phyloP scores from a whole-genome alignment of 2,797 vertebrate genomes.

The Melanogrammus aeglefinus region DNA sequence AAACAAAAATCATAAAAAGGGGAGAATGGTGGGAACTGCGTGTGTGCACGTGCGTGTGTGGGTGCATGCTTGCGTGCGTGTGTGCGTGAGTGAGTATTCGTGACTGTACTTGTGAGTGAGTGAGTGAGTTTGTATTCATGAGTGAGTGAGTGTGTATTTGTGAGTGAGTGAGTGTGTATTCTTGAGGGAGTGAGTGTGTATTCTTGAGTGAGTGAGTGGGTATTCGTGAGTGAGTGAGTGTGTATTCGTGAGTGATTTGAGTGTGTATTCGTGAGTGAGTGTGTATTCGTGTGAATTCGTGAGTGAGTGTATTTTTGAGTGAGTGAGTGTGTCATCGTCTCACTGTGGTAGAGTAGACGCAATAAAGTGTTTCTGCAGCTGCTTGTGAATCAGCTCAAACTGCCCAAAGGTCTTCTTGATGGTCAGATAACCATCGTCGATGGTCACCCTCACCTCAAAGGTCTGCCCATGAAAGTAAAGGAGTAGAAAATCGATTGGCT shows the following conservation, averaged over 20 bases:
- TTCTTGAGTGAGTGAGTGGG: not conserved
- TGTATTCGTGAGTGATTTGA: not conserved
- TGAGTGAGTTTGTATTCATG: too few species aligned
- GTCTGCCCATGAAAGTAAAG: slow-evolving; percentile 52
- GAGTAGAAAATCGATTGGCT: not conserved
- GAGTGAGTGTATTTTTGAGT: not conserved
- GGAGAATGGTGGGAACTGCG: not conserved
- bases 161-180: too few species aligned
- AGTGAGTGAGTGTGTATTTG: not conserved
- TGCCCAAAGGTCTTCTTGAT: slow-evolving; percentile 77
- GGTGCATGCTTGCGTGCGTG: not conserved
- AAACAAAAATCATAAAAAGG: not conserved
- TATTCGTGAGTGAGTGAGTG: not conserved
- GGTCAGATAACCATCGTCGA: slow-evolving; percentile 66
- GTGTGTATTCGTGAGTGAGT: not conserved
- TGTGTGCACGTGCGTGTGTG: not conserved
- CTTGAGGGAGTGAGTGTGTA: not conserved
- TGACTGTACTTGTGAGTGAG: too few species aligned
- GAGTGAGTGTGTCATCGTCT: slow-evolving; percentile 44
- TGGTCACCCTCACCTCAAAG: slow-evolving; percentile 76
- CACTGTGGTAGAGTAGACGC: slow-evolving; percentile 78
- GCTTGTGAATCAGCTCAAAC: slow-evolving; percentile 79
- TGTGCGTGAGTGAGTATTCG: not conserved
- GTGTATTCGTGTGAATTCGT: not conserved
- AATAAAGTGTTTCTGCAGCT: slow-evolving; percentile 79